Conservation (phyloP, 1,140 invertebrate species). For the Cotesia typhae region DNA sequence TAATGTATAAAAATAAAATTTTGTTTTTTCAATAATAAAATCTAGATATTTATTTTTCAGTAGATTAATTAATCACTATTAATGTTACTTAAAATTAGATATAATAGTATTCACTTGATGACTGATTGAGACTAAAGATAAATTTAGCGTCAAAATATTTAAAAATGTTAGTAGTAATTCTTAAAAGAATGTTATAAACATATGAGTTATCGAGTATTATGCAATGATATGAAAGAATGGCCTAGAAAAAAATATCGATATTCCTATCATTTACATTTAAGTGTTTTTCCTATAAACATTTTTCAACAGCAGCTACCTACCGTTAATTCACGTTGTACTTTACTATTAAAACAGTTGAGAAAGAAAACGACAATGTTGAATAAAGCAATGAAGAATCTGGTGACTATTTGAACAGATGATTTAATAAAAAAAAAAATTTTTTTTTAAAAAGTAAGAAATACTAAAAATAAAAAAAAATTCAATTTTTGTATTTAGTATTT, state of each 20-base stretch:
- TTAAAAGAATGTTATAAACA: neutral
- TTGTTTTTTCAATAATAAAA: too few relatives aligned
- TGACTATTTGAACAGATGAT: slow-evolving; percentile 33
- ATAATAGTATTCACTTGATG: too few relatives aligned
- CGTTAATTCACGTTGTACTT: neutral
- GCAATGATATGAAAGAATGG: neutral
- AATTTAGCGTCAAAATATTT: too few relatives aligned
- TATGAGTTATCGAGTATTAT: slow-evolving; percentile 1
- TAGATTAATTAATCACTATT: too few relatives aligned
- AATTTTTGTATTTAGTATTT: slow-evolving; percentile 15
- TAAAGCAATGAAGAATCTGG: neutral
- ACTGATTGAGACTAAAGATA: too few relatives aligned
- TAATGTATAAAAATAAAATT: too few relatives aligned
- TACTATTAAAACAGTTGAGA: neutral
- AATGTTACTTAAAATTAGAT: too few relatives aligned
- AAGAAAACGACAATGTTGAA: neutral
- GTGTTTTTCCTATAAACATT: neutral
- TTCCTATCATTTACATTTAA: slow-evolving; percentile 21
- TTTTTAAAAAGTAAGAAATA: neutral
- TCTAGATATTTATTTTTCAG: too few relatives aligned
- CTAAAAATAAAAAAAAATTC: neutral
- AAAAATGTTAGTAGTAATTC: neutral
- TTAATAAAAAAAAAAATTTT: too few relatives aligned
- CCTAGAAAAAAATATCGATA: slow-evolving; percentile 15
- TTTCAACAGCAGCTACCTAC: neutral